Evolutionary conservation across 2,797 vertebrate species (phyloP), one percentile per base, ranked within the genome.

Genomic region (Cephalopachus bancanus): DNA sequence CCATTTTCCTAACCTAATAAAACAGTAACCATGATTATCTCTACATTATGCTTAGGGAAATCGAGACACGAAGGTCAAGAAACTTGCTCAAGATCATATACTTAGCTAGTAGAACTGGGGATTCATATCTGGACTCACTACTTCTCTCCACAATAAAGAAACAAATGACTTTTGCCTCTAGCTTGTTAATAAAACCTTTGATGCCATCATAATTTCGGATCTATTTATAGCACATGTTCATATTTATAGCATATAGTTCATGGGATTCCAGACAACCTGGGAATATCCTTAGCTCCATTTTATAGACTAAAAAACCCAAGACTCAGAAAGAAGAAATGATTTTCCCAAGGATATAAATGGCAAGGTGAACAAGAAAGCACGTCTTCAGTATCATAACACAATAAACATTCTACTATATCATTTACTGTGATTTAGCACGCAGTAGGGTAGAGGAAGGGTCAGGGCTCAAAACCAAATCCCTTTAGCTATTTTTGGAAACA

Each of bases 141-240:
- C 22, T 7, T 67, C 53, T 44, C 57, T 78, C 24, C 3, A n/a
- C 9, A 84, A 51, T 59, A 92, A 97, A 26, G 5, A 71, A 85
- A 76, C 7, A 92, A 79, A 93, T 49, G 60, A 49, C 51, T 91
- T 95, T 83, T 94, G 74, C 81, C 57, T 93, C 92, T 57, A 89
- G 37, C 49, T 79, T 26, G 8, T 94, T 91, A 83, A 75, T 53
- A 33, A 95, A 90, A 90, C 10, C 28, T 59, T 83, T 75, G 55
- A 59, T 59, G 9, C 11, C 33, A 26, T 53, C 30, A 80, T 49
- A 79, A 92, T 84, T 78, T 9, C 33, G 81, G 76, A 90, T 55
- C 51, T 59, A 92, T 80, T 92, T 81, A 83, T 53, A 91, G 75
- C 49, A 92, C 7, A 16, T 26, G 22, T 64, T 49, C 44, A 44